phyloP scores from a whole-genome alignment of 2,113 vertebrate genomes.

The Oncorhynchus mykiss region DNA sequence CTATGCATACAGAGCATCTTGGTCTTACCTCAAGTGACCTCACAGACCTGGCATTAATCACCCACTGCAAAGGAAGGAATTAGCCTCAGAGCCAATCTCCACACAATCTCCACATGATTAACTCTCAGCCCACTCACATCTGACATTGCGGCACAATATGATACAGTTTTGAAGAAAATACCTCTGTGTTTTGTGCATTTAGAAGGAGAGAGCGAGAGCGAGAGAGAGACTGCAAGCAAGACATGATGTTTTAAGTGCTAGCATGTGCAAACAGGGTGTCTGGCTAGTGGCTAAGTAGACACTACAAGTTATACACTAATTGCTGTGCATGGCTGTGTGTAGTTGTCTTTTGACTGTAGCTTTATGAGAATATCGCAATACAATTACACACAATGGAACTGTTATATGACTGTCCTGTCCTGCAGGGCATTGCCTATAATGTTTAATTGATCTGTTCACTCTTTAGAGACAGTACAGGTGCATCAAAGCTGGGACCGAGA shows the following conservation, averaged over 20 bases:
- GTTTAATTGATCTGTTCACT: no score
- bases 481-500: no score
- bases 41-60: slow-evolving; percentile 73
- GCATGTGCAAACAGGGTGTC: slow-evolving; percentile 13
- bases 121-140: slow-evolving; percentile 62
- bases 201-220: neutral
- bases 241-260: slow-evolving; percentile 38
- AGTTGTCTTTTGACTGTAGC: slow-evolving; percentile 17
- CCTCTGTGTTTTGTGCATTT: neutral
- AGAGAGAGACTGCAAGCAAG: neutral
- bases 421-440: no score
- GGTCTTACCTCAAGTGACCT: slow-evolving; percentile 72
- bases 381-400: no score
- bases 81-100: slow-evolving; percentile 68
- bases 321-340: neutral
- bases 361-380: slow-evolving; percentile 31
- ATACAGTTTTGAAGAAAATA: slow-evolving; percentile 45
- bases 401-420: no score
- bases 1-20: slow-evolving; percentile 33
- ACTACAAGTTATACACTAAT: neutral
- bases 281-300: slow-evolving; percentile 13
- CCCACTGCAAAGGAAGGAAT: slow-evolving; percentile 70
- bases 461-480: no score
- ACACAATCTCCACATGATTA: slow-evolving; percentile 72
- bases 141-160: slow-evolving; percentile 59